Percentiles rank a stretch among this genome's conserved stretches.
phyloP scores from a whole-genome alignment of 2,888 invertebrate species.

The Lycophotia porphyrea region DNA sequence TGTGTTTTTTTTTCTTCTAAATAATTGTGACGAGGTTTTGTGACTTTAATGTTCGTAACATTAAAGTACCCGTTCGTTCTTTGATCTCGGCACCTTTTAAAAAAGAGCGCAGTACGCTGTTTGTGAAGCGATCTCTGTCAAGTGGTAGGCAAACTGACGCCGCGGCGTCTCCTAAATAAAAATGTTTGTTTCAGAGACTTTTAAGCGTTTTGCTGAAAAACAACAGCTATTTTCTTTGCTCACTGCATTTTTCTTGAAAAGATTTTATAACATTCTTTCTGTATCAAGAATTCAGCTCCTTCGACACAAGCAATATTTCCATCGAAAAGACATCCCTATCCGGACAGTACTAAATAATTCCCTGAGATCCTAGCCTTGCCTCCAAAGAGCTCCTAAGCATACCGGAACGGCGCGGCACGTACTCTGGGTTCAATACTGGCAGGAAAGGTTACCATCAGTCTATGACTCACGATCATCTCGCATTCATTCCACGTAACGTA shows the following conservation, averaged over 20 bases:
- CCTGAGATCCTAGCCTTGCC: slow-evolving; percentile 34
- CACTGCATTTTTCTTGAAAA: not conserved
- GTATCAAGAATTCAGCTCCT: not conserved
- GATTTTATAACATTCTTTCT: not conserved
- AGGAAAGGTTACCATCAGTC: slow-evolving; percentile 23
- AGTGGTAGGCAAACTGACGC: slow-evolving; percentile 33
- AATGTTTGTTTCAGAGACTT: slow-evolving; percentile 19
- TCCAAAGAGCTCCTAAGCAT: slow-evolving; percentile 25
- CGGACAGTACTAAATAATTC: slow-evolving; percentile 48
- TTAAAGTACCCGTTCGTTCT: slow-evolving; percentile 1
- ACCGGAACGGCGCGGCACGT: slow-evolving; percentile 36
- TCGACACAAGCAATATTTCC: not conserved
- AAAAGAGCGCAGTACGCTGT: slow-evolving; percentile 25
- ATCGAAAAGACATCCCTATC: slow-evolving; percentile 7
- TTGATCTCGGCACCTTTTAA: slow-evolving; percentile 5
- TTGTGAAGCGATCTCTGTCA: slow-evolving; percentile 25
- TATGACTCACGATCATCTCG: slow-evolving; percentile 30
- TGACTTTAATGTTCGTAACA: too few species aligned
- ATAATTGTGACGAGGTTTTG: not conserved
- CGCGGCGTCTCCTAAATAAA: slow-evolving; percentile 24
- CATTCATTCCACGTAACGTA: slow-evolving; percentile 58
- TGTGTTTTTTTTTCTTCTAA: too few species aligned
- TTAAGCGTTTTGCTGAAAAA: not conserved
- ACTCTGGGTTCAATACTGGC: slow-evolving; percentile 39
- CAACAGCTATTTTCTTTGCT: not conserved